Conservation (phyloP, 1,140 invertebrate genomes). For the Drosophila ananassae region DNA sequence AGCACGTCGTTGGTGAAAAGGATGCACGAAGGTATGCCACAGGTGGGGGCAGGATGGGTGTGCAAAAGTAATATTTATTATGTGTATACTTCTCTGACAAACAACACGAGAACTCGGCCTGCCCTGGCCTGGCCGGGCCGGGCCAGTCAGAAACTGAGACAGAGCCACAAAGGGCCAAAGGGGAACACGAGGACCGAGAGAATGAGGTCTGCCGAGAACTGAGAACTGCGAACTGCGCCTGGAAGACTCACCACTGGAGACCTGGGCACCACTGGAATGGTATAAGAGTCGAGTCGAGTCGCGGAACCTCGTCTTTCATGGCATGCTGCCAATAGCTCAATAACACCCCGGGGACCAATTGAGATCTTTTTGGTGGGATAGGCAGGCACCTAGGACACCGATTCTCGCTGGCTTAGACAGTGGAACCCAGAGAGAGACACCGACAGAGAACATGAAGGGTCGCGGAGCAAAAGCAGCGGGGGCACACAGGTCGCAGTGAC, state of each 20-base stretch:
- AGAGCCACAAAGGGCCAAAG: conserved; percentile 34
- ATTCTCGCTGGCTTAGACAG: conserved; percentile 18
- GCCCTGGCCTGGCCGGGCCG: conserved; percentile 6
- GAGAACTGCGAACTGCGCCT: background rate
- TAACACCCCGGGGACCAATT: conserved; percentile 79
- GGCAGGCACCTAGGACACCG: conserved; percentile 42
- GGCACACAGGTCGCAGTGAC: conserved; percentile 11
- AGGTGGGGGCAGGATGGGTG: conserved; percentile 38
- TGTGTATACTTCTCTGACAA: conserved; percentile 67
- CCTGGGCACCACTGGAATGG: conserved; percentile 15
- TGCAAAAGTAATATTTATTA: conserved; percentile 76
- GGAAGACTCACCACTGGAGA: conserved; percentile 40
- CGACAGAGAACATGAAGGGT: background rate
- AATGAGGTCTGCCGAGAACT: conserved; percentile 34
- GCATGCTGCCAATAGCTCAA: conserved; percentile 77
- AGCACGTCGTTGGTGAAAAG: conserved; percentile 56
- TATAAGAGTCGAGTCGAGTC: conserved; percentile 24
- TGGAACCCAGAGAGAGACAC: background rate
- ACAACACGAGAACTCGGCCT: conserved; percentile 42
- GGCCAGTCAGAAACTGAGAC: conserved; percentile 11
- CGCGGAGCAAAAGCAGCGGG: background rate
- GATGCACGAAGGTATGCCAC: conserved; percentile 45
- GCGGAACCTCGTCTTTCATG: conserved; percentile 42
- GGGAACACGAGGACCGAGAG: conserved; percentile 30
- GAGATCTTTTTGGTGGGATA: conserved; percentile 75